phyloP scores from a whole-genome alignment of 2,888 invertebrate species.

The Carpatolechia fugitivella region DNA sequence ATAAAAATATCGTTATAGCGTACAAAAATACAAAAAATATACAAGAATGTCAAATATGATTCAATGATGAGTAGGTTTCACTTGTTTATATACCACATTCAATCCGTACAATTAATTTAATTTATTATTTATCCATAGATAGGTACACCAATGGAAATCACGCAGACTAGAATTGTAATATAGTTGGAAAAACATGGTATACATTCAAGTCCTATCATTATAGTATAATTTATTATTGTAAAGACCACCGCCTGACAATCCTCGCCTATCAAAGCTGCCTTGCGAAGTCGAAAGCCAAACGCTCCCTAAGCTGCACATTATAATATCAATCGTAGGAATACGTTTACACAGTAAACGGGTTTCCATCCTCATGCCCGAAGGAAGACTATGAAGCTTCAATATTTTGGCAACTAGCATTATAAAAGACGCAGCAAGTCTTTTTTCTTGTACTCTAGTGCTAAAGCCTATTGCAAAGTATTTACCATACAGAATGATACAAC shows the following conservation, averaged over 20 bases:
- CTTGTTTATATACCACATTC: slow-evolving; percentile 31
- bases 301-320: neutral
- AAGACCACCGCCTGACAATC: neutral
- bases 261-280: neutral
- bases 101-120: slow-evolving; percentile 17
- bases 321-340: no score
- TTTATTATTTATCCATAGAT: slow-evolving; percentile 19
- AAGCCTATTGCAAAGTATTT: no score
- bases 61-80: slow-evolving; percentile 34
- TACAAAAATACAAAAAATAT: slow-evolving; percentile 77
- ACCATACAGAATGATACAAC: no score
- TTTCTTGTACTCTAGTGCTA: no score
- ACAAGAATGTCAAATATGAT: slow-evolving; percentile 58
- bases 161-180: slow-evolving; percentile 40
- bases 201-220: slow-evolving; percentile 26
- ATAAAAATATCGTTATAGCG: slow-evolving; percentile 61
- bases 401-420: no score
- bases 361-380: no score
- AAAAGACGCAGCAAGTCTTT: no score
- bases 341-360: no score
- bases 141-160: slow-evolving; percentile 30
- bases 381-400: no score
- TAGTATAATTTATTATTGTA: slow-evolving; percentile 8
- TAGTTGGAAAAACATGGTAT: slow-evolving; percentile 27
- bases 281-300: neutral